phyloP scores from a whole-genome alignment of 2,113 vertebrate genomes.

The Vulpes vulpes region DNA sequence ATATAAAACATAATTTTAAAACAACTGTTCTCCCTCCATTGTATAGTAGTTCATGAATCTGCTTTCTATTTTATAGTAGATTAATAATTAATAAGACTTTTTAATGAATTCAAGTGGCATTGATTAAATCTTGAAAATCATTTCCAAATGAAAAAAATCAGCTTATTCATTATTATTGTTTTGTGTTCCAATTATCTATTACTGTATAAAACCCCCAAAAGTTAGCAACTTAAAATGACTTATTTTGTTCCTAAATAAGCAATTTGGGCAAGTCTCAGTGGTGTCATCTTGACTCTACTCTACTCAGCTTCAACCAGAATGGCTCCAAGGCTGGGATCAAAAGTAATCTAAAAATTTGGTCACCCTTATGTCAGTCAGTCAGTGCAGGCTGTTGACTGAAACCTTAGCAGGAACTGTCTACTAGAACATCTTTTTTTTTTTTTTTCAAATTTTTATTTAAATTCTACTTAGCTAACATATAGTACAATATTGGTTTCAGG shows the following conservation, averaged over 20 bases:
- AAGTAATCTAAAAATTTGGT: background rate
- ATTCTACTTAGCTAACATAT: background rate
- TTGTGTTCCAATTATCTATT: background rate
- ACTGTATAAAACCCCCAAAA: background rate
- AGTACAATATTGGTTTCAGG: background rate
- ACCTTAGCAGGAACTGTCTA: background rate
- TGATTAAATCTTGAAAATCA: conserved; percentile 3
- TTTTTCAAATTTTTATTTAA: background rate
- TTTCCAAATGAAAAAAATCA: background rate
- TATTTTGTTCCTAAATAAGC: background rate
- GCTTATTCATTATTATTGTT: background rate
- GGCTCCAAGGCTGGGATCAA: background rate
- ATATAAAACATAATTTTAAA: no score
- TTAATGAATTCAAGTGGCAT: background rate
- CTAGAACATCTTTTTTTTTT: background rate
- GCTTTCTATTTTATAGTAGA: background rate
- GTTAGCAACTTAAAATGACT: background rate
- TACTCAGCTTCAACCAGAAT: background rate
- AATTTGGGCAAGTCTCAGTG: background rate
- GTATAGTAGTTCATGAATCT: background rate
- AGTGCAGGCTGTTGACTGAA: background rate
- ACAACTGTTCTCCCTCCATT: background rate
- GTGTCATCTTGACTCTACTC: background rate
- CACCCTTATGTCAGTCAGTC: no score
- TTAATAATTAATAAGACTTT: background rate